Percentiles rank a stretch among this genome's conserved stretches.
These are phyloP conservation scores for Aeoliscus strigatus DNA, from an alignment of 2,797 vertebrate genomes.

Conservation along the genomic window DNA sequence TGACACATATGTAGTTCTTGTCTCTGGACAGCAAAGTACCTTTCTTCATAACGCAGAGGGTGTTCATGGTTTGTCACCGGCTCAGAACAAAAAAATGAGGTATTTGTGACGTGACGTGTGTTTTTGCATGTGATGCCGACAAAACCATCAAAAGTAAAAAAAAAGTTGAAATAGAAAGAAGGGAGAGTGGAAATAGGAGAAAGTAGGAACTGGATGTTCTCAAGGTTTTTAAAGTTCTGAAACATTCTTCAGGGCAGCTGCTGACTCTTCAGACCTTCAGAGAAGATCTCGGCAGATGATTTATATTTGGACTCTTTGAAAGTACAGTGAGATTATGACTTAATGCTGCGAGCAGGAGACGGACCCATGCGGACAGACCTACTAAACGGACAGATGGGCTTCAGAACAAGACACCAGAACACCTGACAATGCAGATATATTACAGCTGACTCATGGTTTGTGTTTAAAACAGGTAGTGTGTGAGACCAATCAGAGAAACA, in stretches of 20 bases:
- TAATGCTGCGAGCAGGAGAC: slow-evolving; percentile 37
- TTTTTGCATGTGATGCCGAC: too few species aligned
- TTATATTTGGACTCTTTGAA: slow-evolving; percentile 44
- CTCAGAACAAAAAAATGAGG: too few species aligned
- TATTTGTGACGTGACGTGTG: too few species aligned
- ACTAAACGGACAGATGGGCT: slow-evolving; percentile 46
- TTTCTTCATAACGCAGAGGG: too few species aligned
- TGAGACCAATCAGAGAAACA: too few species aligned
- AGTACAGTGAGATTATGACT: slow-evolving; percentile 45
- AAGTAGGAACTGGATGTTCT: slow-evolving; percentile 1
- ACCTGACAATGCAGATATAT: slow-evolving; percentile 11
- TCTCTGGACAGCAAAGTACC: too few species aligned
- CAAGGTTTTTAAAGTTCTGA: background rate
- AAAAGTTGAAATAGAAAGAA: background rate
- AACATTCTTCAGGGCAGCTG: slow-evolving; percentile 35
- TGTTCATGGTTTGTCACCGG: too few species aligned
- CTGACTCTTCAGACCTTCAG: slow-evolving; percentile 20
- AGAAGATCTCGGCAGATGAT: slow-evolving; percentile 40
- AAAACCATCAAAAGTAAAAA: background rate
- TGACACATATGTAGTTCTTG: too few species aligned
- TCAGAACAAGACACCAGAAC: slow-evolving; percentile 29
- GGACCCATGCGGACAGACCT: slow-evolving; percentile 59
- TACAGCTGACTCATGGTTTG: slow-evolving; percentile 16
- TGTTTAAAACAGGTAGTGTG: too few species aligned
- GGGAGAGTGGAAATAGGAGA: background rate